Percentiles rank a stretch among this genome's conserved stretches.
phyloP scores from a whole-genome alignment of 1,140 invertebrate genomes.

The Pogonognathellus flavescens region DNA sequence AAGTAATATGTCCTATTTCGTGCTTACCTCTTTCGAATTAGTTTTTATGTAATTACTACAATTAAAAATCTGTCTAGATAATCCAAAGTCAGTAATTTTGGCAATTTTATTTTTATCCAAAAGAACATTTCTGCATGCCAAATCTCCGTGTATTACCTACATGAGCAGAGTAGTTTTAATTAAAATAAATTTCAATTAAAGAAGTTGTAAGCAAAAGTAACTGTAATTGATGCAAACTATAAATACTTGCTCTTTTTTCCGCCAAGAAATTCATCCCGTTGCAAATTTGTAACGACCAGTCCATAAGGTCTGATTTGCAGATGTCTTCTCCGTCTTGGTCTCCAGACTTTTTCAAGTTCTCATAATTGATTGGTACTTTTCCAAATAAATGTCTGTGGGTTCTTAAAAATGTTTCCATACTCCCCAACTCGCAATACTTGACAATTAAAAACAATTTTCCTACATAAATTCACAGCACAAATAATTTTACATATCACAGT shows the following conservation, averaged over 20 bases:
- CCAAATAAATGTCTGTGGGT: neutral
- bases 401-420: neutral
- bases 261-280: neutral
- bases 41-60: neutral
- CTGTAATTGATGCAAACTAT: no score
- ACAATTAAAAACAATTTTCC: neutral
- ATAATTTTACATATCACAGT: neutral
- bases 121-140: neutral
- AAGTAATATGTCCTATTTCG: no score
- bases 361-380: neutral
- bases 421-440: neutral
- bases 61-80: neutral
- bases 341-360: neutral
- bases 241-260: neutral
- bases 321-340: neutral
- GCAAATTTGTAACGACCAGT: neutral
- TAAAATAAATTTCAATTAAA: no score
- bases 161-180: no score
- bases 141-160: neutral
- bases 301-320: no score
- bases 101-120: neutral
- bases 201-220: no score
- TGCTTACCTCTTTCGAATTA: neutral
- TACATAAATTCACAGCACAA: neutral
- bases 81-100: slow-evolving; percentile 11